Evolutionary conservation across 2,888 invertebrate species (phyloP), one percentile per base, ranked within the genome.

Genomic region (Tipula vernalis): DNA sequence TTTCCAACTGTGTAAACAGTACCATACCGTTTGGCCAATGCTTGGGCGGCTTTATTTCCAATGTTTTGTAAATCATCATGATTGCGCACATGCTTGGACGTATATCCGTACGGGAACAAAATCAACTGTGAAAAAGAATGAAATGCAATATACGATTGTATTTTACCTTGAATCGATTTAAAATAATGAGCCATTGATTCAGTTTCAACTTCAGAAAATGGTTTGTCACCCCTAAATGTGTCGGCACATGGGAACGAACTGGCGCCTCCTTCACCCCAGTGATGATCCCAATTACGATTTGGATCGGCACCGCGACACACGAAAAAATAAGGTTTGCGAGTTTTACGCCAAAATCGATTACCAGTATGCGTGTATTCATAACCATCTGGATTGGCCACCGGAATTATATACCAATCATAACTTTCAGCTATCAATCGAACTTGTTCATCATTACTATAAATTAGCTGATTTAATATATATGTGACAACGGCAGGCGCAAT

Each of bases 291-390:
- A 28, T 28, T 28, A 28, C 28, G 28, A 28, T 28, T 28, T 28
- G 28, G 28, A 28, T 28, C 95, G 0, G 93, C 93, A n/a, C 95
- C 95, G 13, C 90, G 89, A 89, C 94, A 94, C 0, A 89, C 89
- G 28, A 28, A 28, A 28, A 90, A 91, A 89, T 90, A 92, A 86
- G 91, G 90, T 88, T 90, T 91, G 83, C 96, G 93, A 28, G 96
- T 96, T 91, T 96, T 96, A 87, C 95, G 93, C 96, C 96, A 97
- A 89, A 96, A 93, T 36, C 96, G 94, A 90, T 96, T 95, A 88
- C 93, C 93, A 5, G 94, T 94, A 90, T 95, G 95, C 6, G 95
- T 94, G 89, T 94, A 92, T 96, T 96, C 84, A 28, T 28, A 28
- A 28, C 28, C 28, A 28, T 28, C 28, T 28, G 28, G 28, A 28